These are phyloP conservation scores for Cheilinus undulatus DNA, from an alignment of 2,113 vertebrate species.

Conservation along the genomic window DNA sequence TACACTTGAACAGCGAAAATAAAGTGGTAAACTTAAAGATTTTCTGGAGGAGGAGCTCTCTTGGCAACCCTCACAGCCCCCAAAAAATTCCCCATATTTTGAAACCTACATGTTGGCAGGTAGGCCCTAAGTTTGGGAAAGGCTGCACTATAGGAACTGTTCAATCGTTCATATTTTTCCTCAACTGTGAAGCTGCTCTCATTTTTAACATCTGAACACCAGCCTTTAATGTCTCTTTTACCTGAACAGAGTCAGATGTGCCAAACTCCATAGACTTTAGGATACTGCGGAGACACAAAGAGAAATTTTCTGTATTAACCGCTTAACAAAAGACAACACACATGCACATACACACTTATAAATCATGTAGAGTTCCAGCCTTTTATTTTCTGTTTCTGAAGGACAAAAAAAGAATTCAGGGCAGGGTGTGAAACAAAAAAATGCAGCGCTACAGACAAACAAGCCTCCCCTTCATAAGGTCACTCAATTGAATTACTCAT, in stretches of 20 bases:
- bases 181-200: too few relatives aligned
- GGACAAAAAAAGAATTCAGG: slow-evolving; percentile 15
- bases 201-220: too few relatives aligned
- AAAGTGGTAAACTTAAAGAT: too few relatives aligned
- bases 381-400: slow-evolving; percentile 31
- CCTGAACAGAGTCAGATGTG: slow-evolving; percentile 91
- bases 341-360: too few relatives aligned
- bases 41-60: too few relatives aligned
- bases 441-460: slow-evolving; percentile 26
- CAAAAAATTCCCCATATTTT: too few relatives aligned
- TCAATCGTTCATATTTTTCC: too few relatives aligned
- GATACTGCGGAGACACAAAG: slow-evolving; percentile 85
- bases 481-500: slow-evolving; percentile 37
- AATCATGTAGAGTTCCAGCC: not conserved
- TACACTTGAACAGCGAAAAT: too few relatives aligned
- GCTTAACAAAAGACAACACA: not conserved
- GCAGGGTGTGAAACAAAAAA: not conserved
- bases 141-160: too few relatives aligned
- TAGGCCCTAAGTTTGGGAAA: too few relatives aligned
- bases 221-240: slow-evolving; percentile 78
- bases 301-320: not conserved
- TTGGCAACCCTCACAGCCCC: too few relatives aligned
- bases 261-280: slow-evolving; percentile 98
- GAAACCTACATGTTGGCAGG: too few relatives aligned
- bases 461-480: slow-evolving; percentile 28